Conservation (phyloP, 2,113 vertebrate species). For the Oplegnathus fasciatus region DNA sequence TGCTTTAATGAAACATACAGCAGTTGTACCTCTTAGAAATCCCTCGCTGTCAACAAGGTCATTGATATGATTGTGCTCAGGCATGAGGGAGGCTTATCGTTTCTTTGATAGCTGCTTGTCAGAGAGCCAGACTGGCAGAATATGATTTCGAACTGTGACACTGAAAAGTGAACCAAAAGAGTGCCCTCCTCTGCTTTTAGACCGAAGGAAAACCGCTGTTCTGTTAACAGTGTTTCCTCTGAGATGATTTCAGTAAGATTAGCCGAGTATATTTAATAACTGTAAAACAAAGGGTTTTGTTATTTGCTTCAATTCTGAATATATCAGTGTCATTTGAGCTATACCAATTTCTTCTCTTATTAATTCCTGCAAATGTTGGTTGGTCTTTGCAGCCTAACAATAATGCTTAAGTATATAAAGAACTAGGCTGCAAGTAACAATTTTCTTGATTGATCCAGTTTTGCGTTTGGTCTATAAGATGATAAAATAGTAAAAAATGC, state of each 20-base stretch:
- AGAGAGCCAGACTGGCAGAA: slow-evolving; percentile 12
- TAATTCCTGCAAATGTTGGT: background rate
- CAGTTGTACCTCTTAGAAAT: slow-evolving; percentile 11
- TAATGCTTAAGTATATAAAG: background rate
- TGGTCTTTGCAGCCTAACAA: background rate
- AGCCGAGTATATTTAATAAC: background rate
- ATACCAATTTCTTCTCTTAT: background rate
- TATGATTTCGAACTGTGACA: slow-evolving; percentile 19
- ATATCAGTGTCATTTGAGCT: background rate
- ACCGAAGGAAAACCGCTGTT: background rate
- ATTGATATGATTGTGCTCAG: slow-evolving; percentile 56
- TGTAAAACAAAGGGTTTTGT: background rate
- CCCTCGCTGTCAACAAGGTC: slow-evolving; percentile 59
- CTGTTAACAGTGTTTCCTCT: background rate
- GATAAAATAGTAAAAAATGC: background rate
- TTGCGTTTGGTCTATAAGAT: background rate
- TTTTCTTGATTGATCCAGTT: background rate
- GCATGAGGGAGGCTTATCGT: slow-evolving; percentile 51
- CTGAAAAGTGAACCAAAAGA: slow-evolving; percentile 16
- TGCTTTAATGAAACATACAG: slow-evolving; percentile 26
- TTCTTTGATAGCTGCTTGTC: slow-evolving; percentile 58
- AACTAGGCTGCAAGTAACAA: background rate
- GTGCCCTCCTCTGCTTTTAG: background rate
- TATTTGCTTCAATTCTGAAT: background rate
- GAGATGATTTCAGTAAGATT: background rate